Evolutionary conservation across 2,888 invertebrate genomes (phyloP), one percentile per base, ranked within the genome.

Genomic region (Amiota mariae): DNA sequence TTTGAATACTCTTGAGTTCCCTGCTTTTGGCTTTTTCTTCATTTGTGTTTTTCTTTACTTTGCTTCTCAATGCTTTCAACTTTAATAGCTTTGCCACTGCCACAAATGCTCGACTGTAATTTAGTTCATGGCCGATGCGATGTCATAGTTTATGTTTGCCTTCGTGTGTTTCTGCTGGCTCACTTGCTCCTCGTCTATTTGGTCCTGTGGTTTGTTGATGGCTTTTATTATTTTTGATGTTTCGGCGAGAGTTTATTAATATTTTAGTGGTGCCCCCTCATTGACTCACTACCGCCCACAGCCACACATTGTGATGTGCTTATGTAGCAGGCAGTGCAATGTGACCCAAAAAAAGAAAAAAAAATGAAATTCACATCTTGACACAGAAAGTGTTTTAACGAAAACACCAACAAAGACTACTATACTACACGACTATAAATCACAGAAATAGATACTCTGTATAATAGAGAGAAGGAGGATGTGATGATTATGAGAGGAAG

Each of bases 71-170:
- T n/a, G n/a, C n/a, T n/a, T n/a, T n/a, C n/a, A n/a, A n/a, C n/a
- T n/a, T n/a, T n/a, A n/a, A n/a, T n/a, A n/a, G n/a, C n/a, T n/a
- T n/a, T n/a, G n/a, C n/a, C n/a, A n/a, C n/a, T n/a, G n/a, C n/a
- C n/a, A n/a, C 13, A 59, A 4, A 11, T 68, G 67, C 76, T 83
- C 85, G 85, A 78, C 85, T 83, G 81, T 81, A 85, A 84, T 84
- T 85, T 82, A 80, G 83, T 83, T 84, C 85, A 84, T 78, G 85
- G 82, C 75, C 82, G 80, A 36, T 48, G 73, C 72, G 67, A 67
- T 77, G 80, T 79, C 76, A 73, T 78, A 80, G 81, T 77, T 81
- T 84, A 86, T 82, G 85, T 82, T 80, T 73, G 74, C 71, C 76
- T 73, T 75, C 63, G 54, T 57, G n/a, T n/a, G 15, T 18, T n/a